Percentiles rank a stretch among this genome's conserved stretches.
phyloP scores from a whole-genome alignment of 2,113 vertebrate genomes.

The Lathamus discolor region DNA sequence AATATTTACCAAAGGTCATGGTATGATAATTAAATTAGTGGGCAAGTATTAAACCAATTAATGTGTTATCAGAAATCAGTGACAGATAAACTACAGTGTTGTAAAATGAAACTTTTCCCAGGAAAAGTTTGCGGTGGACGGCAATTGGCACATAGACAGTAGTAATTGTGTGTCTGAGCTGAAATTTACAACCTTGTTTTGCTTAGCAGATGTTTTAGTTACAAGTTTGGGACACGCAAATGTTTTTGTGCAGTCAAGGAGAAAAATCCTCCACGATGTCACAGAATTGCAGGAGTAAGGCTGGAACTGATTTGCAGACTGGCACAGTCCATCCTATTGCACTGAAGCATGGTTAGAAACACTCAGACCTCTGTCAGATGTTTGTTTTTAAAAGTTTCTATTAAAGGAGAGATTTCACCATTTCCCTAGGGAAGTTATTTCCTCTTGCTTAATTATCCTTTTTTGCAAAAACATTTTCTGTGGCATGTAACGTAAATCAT shows the following conservation, averaged over 20 bases:
- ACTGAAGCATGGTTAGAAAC: not conserved
- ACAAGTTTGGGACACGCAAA: not conserved
- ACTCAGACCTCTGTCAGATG: not conserved
- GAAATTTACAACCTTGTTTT: conserved; percentile 7
- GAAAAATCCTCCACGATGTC: not conserved
- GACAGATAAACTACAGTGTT: not conserved
- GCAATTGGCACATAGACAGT: rapidly evolving
- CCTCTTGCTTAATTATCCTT: not conserved
- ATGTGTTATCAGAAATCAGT: not conserved
- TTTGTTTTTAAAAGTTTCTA: not conserved
- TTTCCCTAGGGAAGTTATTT: not conserved
- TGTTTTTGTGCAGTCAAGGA: not conserved
- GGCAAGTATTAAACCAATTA: not conserved
- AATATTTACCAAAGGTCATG: not conserved
- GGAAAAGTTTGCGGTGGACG: not conserved
- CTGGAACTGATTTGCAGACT: not conserved
- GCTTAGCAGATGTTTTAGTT: conserved; percentile 45
- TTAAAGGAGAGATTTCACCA: not conserved
- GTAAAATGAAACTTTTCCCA: not conserved
- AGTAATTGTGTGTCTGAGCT: not conserved
- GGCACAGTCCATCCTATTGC: not conserved
- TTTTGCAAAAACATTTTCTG: not conserved
- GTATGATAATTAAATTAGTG: not conserved
- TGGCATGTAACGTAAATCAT: not conserved
- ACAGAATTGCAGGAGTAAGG: not conserved